A percentile compares a stretch with the other conserved stretches of the same genome.
These are phyloP conservation scores for Caradrina kadenii DNA, from an alignment of 2,888 invertebrate genomes.

Conservation along the genomic window DNA sequence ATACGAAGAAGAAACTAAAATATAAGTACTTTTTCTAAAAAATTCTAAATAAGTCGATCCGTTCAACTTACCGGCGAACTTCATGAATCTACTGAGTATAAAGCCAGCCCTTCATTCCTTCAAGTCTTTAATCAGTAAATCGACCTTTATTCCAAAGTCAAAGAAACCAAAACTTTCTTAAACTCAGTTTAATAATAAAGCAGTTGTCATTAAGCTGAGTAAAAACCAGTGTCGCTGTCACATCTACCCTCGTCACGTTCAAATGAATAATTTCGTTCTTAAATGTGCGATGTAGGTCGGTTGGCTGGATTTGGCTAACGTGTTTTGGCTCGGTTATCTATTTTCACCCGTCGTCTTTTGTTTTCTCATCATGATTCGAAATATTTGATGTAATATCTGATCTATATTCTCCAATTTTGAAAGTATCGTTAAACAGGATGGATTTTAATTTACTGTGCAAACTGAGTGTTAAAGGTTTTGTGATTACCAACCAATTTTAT, in stretches of 20 bases:
- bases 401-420: too few species aligned
- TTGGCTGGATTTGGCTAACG: constrained; percentile 36
- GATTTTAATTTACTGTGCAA: too few species aligned
- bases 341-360: constrained; percentile 12
- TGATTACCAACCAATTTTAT: too few species aligned
- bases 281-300: constrained; percentile 57
- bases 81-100: not conserved
- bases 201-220: constrained; percentile 49
- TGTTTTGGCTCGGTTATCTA: constrained; percentile 32
- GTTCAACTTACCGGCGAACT: not conserved
- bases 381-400: too few species aligned
- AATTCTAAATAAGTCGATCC: not conserved
- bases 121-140: not conserved
- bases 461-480: too few species aligned
- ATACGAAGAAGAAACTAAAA: too few species aligned
- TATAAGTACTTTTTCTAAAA: too few species aligned
- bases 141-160: constrained; percentile 2
- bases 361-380: constrained; percentile 14
- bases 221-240: constrained; percentile 52
- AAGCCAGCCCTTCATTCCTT: not conserved
- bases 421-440: too few species aligned
- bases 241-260: constrained; percentile 49
- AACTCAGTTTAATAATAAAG: constrained; percentile 43
- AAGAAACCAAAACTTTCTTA: constrained; percentile 18
- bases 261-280: constrained; percentile 60